Base-by-base conservation (phyloP, 2,888 invertebrate species). In the Cryptosula pallasiana region DNA sequence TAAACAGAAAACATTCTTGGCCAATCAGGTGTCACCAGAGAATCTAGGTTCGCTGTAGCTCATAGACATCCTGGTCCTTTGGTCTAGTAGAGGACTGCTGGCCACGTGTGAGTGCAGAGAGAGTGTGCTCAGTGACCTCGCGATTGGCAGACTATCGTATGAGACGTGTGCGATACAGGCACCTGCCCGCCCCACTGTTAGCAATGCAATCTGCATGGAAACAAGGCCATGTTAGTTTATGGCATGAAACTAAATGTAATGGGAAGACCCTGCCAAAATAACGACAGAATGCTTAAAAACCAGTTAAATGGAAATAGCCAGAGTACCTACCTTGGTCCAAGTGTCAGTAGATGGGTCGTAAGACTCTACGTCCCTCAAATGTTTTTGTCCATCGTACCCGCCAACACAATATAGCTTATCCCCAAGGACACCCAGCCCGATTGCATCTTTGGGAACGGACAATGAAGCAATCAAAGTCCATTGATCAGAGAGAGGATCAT, bases 321-420 rank as follows among this genome's bases (percentile, higher is more conserved):
- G 45, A 45, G 45, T 13, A 63, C 32, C 36, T 78, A 88, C 89
- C 85, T 86, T 85, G 75, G 86, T 84, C 86, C 86, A 86, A 76
- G 84, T 84, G 75, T 86, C 86, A 72, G 77, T 81, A 72, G 83
- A 90, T 0, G 94, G 91, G 85, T 95, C 94, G 83, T 94, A 95
- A 58, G 79, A 78, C 74, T 96, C 95, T 0, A 94, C 95, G 74
- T 91, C 90, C 79, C 90, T 91, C 69, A 94, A 87, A 84, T 94
- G 95, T 78, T 91, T 90, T 79, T 91, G 91, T 34, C 95, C 95
- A 86, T 95, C 94, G 84, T 93, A 95, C 0, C 96, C 96, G 29
- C 95, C 95, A 29, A 92, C 90, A 55, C 92, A 92, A 70, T 92
- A 89, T 73, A 94, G 87, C 77, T 90, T 88, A 82, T 93, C 92